phyloP scores from a whole-genome alignment of 64 coral and sea anemone species.

The Porites lutea region DNA sequence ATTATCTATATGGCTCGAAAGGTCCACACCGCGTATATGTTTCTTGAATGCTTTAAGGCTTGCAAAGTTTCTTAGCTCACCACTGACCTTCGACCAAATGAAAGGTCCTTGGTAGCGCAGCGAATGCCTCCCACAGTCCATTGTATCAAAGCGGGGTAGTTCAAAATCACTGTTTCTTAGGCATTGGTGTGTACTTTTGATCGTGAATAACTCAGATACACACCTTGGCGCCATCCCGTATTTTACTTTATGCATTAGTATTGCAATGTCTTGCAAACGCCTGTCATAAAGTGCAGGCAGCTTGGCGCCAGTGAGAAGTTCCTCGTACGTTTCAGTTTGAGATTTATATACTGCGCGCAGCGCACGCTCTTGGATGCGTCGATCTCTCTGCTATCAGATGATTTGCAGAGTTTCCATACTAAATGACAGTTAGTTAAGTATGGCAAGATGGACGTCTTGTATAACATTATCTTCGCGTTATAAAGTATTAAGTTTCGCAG shows the following conservation, averaged over 20 bases:
- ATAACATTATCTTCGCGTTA: conserved; percentile 62
- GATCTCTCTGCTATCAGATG: conserved; percentile 59
- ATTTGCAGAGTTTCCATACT: conserved; percentile 58
- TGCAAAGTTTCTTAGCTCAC: no score
- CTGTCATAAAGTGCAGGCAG: conserved; percentile 17
- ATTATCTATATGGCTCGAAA: no score
- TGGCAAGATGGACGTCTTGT: conserved; percentile 53
- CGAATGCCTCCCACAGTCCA: conserved; percentile 4
- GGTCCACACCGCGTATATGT: no score
- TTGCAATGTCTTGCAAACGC: conserved; percentile 30
- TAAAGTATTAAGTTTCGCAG: conserved; percentile 58
- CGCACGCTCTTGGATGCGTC: conserved; percentile 62
- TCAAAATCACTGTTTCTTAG: conserved; percentile 36
- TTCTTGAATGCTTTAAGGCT: no score
- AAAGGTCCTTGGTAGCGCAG: conserved; percentile 8
- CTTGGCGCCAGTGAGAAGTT: conserved; percentile 26
- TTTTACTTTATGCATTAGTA: conserved; percentile 56
- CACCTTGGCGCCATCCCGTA: conserved; percentile 6
- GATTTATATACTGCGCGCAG: conserved; percentile 55
- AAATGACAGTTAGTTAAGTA: conserved; percentile 69
- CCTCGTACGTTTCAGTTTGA: conserved; percentile 20
- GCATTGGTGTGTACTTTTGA: background rate
- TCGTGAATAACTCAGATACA: background rate
- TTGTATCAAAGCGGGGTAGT: conserved; percentile 38
- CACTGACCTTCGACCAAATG: background rate